phyloP scores from a whole-genome alignment of 1,140 invertebrate species.

The Drosophila pseudoananassae region DNA sequence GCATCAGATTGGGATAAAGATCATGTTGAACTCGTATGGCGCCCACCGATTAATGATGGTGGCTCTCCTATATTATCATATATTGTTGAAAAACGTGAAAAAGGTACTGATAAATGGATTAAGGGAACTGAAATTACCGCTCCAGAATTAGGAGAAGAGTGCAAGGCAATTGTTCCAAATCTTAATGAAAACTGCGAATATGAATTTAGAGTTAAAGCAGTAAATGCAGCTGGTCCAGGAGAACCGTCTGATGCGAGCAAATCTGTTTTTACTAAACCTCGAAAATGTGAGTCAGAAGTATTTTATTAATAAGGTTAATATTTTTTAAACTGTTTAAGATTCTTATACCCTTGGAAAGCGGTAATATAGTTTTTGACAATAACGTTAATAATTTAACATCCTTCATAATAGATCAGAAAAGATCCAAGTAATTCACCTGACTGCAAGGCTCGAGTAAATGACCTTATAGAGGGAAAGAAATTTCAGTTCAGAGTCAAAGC shows the following conservation, averaged over 20 bases:
- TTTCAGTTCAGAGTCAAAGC: too few species aligned
- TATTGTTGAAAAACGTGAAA: conserved; percentile 96
- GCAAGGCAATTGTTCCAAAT: conserved; percentile 93
- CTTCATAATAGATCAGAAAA: too few species aligned
- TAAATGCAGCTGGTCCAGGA: conserved; percentile 97
- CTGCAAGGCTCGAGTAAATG: too few species aligned
- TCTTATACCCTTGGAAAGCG: too few species aligned
- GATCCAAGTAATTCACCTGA: too few species aligned
- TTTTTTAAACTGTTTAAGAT: too few species aligned
- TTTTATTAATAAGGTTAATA: not conserved
- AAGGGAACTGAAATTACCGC: conserved; percentile 91
- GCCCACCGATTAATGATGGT: conserved; percentile 94
- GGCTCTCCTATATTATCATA: conserved; percentile 97
- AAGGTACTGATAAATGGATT: conserved; percentile 93
- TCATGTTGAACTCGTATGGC: conserved; percentile 96
- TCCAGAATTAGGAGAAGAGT: conserved; percentile 86
- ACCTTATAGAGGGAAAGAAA: too few species aligned
- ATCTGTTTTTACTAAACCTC: conserved; percentile 95
- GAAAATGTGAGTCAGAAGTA: conserved; percentile 89
- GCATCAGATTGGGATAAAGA: conserved; percentile 97
- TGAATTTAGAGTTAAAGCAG: conserved; percentile 97
- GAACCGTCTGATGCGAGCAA: conserved; percentile 96
- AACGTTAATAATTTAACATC: too few species aligned
- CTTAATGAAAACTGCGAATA: conserved; percentile 98
- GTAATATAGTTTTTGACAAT: too few species aligned